phyloP scores from a whole-genome alignment of 1,140 invertebrate genomes.

The Ooceraea biroi region DNA sequence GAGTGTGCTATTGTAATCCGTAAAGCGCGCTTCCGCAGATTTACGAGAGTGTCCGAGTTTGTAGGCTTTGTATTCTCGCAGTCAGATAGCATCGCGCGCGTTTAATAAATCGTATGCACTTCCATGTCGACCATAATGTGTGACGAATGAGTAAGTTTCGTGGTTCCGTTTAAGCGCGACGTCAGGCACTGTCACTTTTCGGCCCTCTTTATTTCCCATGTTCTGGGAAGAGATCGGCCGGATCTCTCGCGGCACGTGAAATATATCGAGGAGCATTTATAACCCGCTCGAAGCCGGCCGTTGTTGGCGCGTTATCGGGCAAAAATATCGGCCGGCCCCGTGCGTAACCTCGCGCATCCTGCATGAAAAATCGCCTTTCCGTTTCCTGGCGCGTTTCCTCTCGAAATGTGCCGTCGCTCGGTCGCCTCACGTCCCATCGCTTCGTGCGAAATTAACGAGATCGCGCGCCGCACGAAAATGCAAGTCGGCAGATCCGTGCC shows the following conservation, averaged over 20 bases:
- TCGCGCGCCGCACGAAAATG: slow-evolving; percentile 33
- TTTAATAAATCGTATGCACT: slow-evolving; percentile 50
- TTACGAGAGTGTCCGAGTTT: slow-evolving; percentile 10
- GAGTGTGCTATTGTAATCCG: slow-evolving; percentile 21
- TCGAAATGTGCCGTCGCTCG: slow-evolving; percentile 31
- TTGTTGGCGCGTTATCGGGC: slow-evolving; percentile 58
- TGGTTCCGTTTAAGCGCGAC: slow-evolving; percentile 47
- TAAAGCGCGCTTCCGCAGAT: slow-evolving; percentile 21
- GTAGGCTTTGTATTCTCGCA: slow-evolving; percentile 3
- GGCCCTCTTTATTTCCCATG: slow-evolving; percentile 26
- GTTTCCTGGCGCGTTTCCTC: slow-evolving; percentile 63
- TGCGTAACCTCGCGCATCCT: slow-evolving; percentile 40
- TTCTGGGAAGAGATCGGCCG: slow-evolving; percentile 47
- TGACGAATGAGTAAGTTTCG: slow-evolving; percentile 57
- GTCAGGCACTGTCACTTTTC: slow-evolving; percentile 6
- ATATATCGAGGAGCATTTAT: slow-evolving; percentile 54
- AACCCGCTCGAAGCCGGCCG: slow-evolving; percentile 24
- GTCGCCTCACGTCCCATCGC: slow-evolving; percentile 29
- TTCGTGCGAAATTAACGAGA: slow-evolving; percentile 48
- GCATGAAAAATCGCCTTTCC: slow-evolving; percentile 63
- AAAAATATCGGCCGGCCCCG: slow-evolving; percentile 53
- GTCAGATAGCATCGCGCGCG: neutral
- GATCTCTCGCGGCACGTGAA: slow-evolving; percentile 18
- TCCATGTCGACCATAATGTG: slow-evolving; percentile 40
- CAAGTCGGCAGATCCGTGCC: slow-evolving; percentile 39